These are phyloP conservation scores for Gryllus longicercus DNA, from an alignment of 2,888 invertebrate species.

Conservation along the genomic window DNA sequence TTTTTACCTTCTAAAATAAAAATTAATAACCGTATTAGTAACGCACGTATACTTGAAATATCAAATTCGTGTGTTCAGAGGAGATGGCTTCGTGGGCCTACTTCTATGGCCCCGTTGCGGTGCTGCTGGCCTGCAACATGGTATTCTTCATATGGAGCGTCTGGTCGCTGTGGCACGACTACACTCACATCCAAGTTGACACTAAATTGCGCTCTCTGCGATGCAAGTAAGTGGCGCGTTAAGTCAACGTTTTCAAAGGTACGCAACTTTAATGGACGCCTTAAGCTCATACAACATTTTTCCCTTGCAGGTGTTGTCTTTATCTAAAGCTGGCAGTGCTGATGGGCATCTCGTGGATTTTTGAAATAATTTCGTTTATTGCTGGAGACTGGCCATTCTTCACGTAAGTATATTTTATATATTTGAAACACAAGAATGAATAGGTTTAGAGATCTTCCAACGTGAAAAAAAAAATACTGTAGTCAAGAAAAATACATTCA, in stretches of 20 bases:
- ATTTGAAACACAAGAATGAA: neutral
- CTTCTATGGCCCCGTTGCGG: conserved; percentile 65
- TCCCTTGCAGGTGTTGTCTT: conserved; percentile 30
- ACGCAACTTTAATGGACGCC: no score
- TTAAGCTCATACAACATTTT: neutral
- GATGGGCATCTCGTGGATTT: conserved; percentile 70
- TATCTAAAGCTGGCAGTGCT: conserved; percentile 64
- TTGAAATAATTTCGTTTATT: conserved; percentile 57
- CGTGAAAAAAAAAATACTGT: no score
- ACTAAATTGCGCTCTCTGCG: conserved; percentile 32
- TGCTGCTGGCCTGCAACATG: conserved; percentile 57
- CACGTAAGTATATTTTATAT: conserved; percentile 35
- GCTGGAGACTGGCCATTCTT: conserved; percentile 27
- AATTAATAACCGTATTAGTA: neutral
- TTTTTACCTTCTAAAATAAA: conserved; percentile 11
- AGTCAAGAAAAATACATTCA: no score
- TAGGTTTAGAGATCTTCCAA: no score
- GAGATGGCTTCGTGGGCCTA: conserved; percentile 58
- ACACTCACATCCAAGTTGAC: conserved; percentile 38
- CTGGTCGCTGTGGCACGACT: conserved; percentile 52
- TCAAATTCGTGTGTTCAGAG: conserved; percentile 48
- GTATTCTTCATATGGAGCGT: conserved; percentile 59
- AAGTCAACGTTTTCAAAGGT: neutral
- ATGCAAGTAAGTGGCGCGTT: conserved; percentile 51
- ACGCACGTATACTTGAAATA: neutral